These are phyloP conservation scores for Lytechinus pictus DNA, from an alignment of 35 echinoderm and acorn worm genomes.

Conservation along the genomic window DNA sequence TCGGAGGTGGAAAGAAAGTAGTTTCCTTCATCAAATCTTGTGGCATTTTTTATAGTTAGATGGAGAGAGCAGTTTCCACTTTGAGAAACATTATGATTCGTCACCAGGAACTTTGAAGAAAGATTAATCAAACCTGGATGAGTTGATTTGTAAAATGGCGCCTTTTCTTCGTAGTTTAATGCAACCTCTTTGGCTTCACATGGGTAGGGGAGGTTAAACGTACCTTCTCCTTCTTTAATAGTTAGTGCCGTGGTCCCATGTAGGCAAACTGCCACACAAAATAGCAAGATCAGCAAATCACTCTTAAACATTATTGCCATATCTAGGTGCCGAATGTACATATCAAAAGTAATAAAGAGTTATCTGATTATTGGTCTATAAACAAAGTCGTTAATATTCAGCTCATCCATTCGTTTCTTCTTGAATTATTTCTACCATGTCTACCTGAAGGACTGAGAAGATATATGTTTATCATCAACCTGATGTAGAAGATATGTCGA, in stretches of 20 bases:
- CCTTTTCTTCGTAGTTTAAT: not conserved
- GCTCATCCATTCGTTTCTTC: too few relatives aligned
- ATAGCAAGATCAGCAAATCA: too few relatives aligned
- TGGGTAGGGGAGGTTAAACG: not conserved
- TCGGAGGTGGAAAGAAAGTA: not conserved
- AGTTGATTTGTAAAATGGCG: not conserved
- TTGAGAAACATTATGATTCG: not conserved
- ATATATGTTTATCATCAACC: too few relatives aligned
- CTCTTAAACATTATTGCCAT: too few relatives aligned
- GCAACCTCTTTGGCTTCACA: not conserved
- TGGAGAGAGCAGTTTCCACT: not conserved
- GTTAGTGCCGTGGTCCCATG: not conserved
- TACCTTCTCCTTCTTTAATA: not conserved
- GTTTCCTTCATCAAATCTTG: not conserved
- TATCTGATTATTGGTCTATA: too few relatives aligned
- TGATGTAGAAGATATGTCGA: too few relatives aligned
- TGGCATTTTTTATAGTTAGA: not conserved
- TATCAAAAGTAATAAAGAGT: too few relatives aligned
- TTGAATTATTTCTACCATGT: too few relatives aligned
- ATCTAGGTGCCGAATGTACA: too few relatives aligned
- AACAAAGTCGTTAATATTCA: too few relatives aligned
- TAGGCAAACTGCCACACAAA: not conserved
- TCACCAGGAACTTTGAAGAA: not conserved
- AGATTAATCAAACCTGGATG: not conserved
- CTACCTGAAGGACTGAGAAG: too few relatives aligned